Base-by-base conservation (phyloP, 2,888 invertebrate genomes). In the Polydrusus tereticollis region DNA sequence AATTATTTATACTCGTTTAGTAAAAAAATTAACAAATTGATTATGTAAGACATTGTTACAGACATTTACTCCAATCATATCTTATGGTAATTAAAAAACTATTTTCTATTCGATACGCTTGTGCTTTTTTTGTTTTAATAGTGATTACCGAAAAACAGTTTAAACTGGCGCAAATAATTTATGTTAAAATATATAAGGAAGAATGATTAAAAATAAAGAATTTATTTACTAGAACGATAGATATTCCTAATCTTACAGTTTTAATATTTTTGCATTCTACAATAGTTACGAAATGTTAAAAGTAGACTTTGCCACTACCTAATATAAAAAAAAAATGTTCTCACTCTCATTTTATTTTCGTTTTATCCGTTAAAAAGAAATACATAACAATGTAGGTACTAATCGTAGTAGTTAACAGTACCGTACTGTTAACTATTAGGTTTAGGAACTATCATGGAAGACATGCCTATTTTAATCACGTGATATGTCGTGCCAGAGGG, bases 41-140 rank as follows among this genome's bases (percentile, higher is more conserved):
- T 55, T 55, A 29, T 29, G 10, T 55, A 55, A 55, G 16, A 16
- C 8, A 29, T 14, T 29, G 2, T 29, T 55, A 16, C 29, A 33
- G 10, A 29, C 29, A 29, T 52, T 52, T 14, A 55, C 5, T 29
- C 29, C 29, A 29, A 2, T 41, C 23, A 21, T 47, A 21, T 47
- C 21, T 55, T 55, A 55, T 29, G 29, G 7, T 29, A 55, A 55
- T 55, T 55, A 55, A 55, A n/a, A n/a, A 55, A 29, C 16, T n/a
- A 16, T 55, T 55, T 55, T 55, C 52, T 29, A 18, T 55, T 29
- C n/a, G 52, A 33, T 29, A 55, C 33, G 52, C 29, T 55, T 29
- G 16, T 16, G 29, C 8, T 29, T 29, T 55, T 29, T 55, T 55
- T 29, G 26, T 52, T 52, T 52, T 26, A 52, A 26, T 18, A 10